phyloP scores from a whole-genome alignment of 2,113 vertebrate species.

The Xenopus borealis region DNA sequence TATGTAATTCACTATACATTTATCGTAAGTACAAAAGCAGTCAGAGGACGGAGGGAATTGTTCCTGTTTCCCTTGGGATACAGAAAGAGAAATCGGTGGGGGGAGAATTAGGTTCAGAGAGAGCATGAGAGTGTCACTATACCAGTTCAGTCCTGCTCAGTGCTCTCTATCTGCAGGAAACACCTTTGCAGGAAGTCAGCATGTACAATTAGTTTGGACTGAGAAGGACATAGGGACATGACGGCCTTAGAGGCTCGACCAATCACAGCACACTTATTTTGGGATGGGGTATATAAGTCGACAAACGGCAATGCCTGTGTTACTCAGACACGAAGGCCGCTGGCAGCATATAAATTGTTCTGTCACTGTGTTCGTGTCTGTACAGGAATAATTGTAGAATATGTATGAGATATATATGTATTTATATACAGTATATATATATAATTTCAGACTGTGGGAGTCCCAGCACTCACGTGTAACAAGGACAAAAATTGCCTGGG shows the following conservation, averaged over 20 bases:
- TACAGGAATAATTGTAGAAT: no score
- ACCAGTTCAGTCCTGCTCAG: conserved; percentile 11
- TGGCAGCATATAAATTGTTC: neutral
- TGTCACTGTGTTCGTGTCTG: no score
- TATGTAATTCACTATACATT: conserved; percentile 21
- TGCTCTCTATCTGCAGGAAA: conserved; percentile 43
- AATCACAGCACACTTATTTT: conserved; percentile 35
- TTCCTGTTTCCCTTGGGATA: conserved; percentile 31
- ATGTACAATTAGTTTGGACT: conserved; percentile 41
- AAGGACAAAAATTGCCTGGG: no score
- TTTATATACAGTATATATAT: no score
- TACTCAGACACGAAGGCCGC: conserved; percentile 28
- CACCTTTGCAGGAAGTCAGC: conserved; percentile 42
- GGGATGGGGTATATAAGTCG: conserved; percentile 33
- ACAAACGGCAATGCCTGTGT: conserved; percentile 11
- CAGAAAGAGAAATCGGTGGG: neutral
- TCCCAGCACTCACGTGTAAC: no score
- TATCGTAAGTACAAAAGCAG: conserved; percentile 25
- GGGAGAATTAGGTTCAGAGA: conserved; percentile 25
- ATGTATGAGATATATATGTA: no score
- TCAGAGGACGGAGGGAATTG: conserved; percentile 22
- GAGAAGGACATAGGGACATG: conserved; percentile 32
- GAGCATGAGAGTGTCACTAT: conserved; percentile 42
- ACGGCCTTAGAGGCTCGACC: conserved; percentile 14
- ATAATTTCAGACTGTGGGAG: no score